Base-by-base conservation (phyloP, 2,113 vertebrate genomes). In the Seriola quinqueradiata region DNA sequence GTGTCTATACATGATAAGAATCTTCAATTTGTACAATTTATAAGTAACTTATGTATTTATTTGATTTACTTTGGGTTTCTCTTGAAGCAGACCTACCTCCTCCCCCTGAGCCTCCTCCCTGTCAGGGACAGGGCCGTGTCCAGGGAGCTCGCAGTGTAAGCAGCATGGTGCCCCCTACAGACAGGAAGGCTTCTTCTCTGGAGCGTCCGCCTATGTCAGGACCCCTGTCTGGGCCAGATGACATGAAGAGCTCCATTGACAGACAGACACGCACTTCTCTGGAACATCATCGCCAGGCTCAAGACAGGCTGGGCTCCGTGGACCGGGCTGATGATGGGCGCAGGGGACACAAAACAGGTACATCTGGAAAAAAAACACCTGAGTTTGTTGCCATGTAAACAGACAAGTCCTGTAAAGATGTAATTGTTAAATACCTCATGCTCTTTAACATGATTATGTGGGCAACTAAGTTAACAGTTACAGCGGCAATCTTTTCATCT, bases 91-190 rank as follows among this genome's bases (percentile, higher is more conserved):
- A 98, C 96, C 97, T 99, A 96, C 98, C 98, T 95, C 98, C 98
- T 92, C 97, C 98, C 88, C 98, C 98, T 32, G 98, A 99, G 77
- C 98, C 98, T n/a, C 98, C 98, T 67, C 98, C 98, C 68, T 96
- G 94, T 95, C 98, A 99, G 96, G 96, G 95, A 90, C 91, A 89
- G 86, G 94, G 96, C 92, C 97, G 97, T 66, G 94, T 97, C 82
- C 97, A 96, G 59, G 93, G 95, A 93, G 90, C 90, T 84, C 95
- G 59, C 95, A 97, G 92, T 86, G 92, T 58, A 88, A 95, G 89
- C 90, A 92, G 91, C 86, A 34, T 96, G 92, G 94, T 81, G 58
- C 92, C 92, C 75, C 96, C 96, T 3, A 89, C 95, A 87, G 98
- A 99, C 54, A 96, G 96, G 87, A 98, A 98, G 95, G 97, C 96